Conservation (phyloP, 1,140 invertebrate genomes). For the Drosophila pandora region DNA sequence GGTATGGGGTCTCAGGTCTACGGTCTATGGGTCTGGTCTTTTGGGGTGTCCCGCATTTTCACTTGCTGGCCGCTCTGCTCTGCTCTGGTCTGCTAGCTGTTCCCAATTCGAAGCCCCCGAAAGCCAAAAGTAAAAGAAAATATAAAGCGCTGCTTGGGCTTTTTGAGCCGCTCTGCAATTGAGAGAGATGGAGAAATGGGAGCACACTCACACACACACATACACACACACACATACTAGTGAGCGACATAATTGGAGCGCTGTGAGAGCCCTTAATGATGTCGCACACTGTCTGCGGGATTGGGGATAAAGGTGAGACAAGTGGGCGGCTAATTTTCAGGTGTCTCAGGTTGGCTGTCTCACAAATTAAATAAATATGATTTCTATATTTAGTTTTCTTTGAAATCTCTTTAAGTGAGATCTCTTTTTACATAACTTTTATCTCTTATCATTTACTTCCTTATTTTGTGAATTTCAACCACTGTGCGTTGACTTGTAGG, state of each 20-base stretch:
- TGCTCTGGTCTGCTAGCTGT: constrained; percentile 21
- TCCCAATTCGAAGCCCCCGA: constrained; percentile 64
- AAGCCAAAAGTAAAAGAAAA: constrained; percentile 49
- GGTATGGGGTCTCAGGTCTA: not conserved
- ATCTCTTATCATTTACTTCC: not conserved
- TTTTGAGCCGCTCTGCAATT: constrained; percentile 52
- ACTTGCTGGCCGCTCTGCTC: constrained; percentile 29
- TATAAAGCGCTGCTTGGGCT: constrained; percentile 51
- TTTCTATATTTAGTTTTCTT: not conserved
- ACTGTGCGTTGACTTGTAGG: constrained; percentile 49
- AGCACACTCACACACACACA: constrained; percentile 30
- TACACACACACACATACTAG: constrained; percentile 40
- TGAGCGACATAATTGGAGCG: constrained; percentile 75
- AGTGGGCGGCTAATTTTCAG: constrained; percentile 7
- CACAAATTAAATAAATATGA: not conserved
- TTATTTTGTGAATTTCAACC: not conserved
- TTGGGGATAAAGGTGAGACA: constrained; percentile 3
- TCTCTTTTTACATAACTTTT: too few species aligned
- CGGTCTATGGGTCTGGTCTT: constrained; percentile 22
- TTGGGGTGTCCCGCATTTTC: constrained; percentile 78
- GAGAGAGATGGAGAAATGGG: constrained; percentile 63
- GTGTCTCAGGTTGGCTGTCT: not conserved
- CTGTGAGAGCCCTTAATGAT: constrained; percentile 78
- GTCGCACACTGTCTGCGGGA: constrained; percentile 45
- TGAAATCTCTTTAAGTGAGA: not conserved